phyloP scores from a whole-genome alignment of 2,888 invertebrate genomes.

The Dryomyza anilis region DNA sequence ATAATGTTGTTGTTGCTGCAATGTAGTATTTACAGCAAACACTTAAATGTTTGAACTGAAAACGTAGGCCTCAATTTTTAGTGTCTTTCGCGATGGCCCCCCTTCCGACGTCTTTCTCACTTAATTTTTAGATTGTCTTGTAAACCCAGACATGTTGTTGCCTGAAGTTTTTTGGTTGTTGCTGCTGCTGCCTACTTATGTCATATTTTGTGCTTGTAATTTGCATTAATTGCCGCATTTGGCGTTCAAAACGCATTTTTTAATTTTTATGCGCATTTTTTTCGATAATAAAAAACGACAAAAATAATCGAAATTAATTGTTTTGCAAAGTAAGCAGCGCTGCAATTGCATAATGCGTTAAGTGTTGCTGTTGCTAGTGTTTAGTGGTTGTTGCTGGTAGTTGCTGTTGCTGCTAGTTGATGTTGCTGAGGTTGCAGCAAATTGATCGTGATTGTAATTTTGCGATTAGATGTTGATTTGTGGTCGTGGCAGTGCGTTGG shows the following conservation, averaged over 20 bases:
- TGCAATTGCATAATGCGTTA: constrained; percentile 6
- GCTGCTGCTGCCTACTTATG: constrained; percentile 14
- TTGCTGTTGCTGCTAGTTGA: not conserved
- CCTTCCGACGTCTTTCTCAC: not conserved
- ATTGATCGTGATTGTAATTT: not conserved
- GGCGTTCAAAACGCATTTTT: constrained; percentile 6
- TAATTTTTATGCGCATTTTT: constrained; percentile 11
- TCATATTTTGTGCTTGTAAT: not conserved
- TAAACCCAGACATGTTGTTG: not conserved
- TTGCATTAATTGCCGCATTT: constrained; percentile 10
- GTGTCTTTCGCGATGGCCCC: not conserved
- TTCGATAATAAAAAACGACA: not conserved
- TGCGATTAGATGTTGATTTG: not conserved
- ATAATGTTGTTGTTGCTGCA: not conserved
- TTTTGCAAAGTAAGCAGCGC: not conserved
- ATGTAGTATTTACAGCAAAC: constrained; percentile 2
- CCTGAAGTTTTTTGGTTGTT: too few relatives aligned
- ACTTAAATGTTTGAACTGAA: not conserved
- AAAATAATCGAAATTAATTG: constrained; percentile 13
- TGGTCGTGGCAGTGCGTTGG: not conserved
- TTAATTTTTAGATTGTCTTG: not conserved
- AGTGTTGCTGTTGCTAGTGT: not conserved
- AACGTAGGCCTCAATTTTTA: constrained; percentile 12
- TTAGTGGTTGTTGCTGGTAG: not conserved
- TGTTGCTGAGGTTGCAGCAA: not conserved